phyloP scores from a whole-genome alignment of 2,888 invertebrate genomes.

The Chirona hameri region DNA sequence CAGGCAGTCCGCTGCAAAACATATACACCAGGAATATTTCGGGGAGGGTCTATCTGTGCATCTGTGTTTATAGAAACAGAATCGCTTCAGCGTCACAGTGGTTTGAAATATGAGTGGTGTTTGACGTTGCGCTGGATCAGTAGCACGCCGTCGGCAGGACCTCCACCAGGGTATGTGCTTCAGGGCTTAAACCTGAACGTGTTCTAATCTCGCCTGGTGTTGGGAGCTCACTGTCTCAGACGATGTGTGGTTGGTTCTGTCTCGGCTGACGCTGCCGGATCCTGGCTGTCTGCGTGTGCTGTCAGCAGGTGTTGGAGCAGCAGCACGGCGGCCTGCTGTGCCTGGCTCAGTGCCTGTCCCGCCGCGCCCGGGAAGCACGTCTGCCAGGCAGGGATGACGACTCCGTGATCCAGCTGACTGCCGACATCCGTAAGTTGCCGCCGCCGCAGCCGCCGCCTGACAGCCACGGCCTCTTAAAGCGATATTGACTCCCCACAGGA shows the following conservation, averaged over 20 bases:
- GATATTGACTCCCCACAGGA: too few relatives aligned
- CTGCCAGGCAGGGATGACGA: neutral
- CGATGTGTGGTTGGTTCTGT: neutral
- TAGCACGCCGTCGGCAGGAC: too few relatives aligned
- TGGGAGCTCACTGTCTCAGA: neutral
- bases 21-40: too few relatives aligned
- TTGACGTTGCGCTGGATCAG: neutral
- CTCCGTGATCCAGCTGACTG: neutral
- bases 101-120: neutral
- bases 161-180: too few relatives aligned
- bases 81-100: too few relatives aligned
- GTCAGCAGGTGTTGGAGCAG: conserved; percentile 60
- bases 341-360: conserved; percentile 60
- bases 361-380: neutral
- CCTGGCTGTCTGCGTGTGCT: conserved; percentile 40
- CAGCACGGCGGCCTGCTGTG: conserved; percentile 75
- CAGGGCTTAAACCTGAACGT: too few relatives aligned
- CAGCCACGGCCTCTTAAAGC: too few relatives aligned
- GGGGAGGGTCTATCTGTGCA: too few relatives aligned
- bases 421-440: neutral
- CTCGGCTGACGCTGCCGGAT: neutral
- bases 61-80: too few relatives aligned
- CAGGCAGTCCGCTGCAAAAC: too few relatives aligned
- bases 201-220: too few relatives aligned
- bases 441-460: conserved; percentile 31